phyloP scores from a whole-genome alignment of 1,140 invertebrate genomes.

The Cotesia typhae region DNA sequence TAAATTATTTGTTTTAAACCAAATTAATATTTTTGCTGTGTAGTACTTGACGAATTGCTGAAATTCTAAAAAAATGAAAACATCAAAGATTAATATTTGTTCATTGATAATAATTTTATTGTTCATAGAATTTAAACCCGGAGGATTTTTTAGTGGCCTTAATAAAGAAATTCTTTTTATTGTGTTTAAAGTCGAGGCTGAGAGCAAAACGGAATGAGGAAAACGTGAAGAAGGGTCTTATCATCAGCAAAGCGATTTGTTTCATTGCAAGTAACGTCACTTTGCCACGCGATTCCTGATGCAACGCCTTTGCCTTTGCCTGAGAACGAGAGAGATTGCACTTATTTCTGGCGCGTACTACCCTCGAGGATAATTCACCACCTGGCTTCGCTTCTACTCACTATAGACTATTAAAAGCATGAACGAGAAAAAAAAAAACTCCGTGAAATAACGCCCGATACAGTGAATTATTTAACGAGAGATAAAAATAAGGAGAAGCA shows the following conservation, averaged over 20 bases:
- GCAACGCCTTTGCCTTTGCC: not conserved
- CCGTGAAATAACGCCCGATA: not conserved
- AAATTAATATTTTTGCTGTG: too few species aligned
- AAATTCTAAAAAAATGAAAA: too few species aligned
- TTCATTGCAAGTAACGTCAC: conserved; percentile 42
- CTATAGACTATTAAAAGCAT: too few species aligned
- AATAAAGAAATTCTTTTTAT: not conserved
- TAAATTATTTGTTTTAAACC: too few species aligned
- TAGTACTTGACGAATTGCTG: too few species aligned
- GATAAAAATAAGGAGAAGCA: not conserved
- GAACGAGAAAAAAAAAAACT: conserved; percentile 14
- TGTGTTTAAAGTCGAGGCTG: not conserved
- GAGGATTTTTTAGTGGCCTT: not conserved
- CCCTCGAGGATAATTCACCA: conserved; percentile 21
- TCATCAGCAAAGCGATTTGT: conserved; percentile 41
- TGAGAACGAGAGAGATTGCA: conserved; percentile 1
- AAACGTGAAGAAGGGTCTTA: conserved; percentile 38
- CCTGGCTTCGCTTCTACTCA: conserved; percentile 28
- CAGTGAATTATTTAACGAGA: too few species aligned
- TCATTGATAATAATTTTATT: too few species aligned
- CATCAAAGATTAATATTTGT: too few species aligned
- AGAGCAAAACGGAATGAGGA: conserved; percentile 26
- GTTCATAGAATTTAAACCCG: too few species aligned
- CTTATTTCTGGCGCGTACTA: conserved; percentile 24
- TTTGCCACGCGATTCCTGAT: conserved; percentile 37